Evolutionary conservation across 2,113 vertebrate species (phyloP).

Genomic region (Xiphophorus hellerii): DNA sequence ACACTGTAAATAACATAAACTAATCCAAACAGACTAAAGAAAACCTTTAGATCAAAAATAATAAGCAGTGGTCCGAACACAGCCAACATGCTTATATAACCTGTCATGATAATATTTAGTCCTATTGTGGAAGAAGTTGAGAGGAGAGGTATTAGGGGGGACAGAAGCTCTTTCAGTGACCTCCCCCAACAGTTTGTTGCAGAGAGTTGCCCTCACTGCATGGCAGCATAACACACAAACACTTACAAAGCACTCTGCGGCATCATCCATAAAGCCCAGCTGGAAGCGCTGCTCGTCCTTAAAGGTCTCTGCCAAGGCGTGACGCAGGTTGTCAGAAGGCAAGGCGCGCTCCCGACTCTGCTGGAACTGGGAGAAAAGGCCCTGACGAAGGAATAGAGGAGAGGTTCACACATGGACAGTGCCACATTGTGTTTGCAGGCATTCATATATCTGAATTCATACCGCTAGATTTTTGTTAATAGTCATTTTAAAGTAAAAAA

Average conservation of each 20-base stretch:
- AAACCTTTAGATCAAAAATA: slow-evolving; percentile 12
- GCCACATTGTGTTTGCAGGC: neutral
- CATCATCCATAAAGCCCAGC: slow-evolving; percentile 97
- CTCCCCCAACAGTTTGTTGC: slow-evolving; percentile 71
- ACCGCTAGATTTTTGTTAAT: neutral
- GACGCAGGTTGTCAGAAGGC: slow-evolving; percentile 93
- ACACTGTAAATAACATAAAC: neutral
- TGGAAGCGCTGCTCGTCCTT: slow-evolving; percentile 98
- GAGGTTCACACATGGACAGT: slow-evolving; percentile 5
- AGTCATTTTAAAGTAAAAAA: neutral
- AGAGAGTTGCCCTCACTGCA: slow-evolving; percentile 29
- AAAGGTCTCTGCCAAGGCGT: slow-evolving; percentile 95
- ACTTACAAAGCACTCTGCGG: slow-evolving; percentile 98
- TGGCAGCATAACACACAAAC: slow-evolving; percentile 33
- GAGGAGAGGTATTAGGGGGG: slow-evolving; percentile 49
- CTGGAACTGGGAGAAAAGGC: slow-evolving; percentile 94
- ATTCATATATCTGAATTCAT: neutral
- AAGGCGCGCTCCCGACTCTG: slow-evolving; percentile 95
- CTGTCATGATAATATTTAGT: slow-evolving; percentile 69
- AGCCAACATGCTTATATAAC: slow-evolving; percentile 62
- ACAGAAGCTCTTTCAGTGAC: slow-evolving; percentile 69
- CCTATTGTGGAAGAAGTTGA: slow-evolving; percentile 55
- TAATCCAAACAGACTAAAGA: neutral
- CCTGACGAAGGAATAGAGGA: slow-evolving; percentile 73
- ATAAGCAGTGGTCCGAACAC: neutral